These are phyloP conservation scores for Centroberyx gerrardi DNA, from an alignment of 2,797 vertebrate species.

Conservation along the genomic window DNA sequence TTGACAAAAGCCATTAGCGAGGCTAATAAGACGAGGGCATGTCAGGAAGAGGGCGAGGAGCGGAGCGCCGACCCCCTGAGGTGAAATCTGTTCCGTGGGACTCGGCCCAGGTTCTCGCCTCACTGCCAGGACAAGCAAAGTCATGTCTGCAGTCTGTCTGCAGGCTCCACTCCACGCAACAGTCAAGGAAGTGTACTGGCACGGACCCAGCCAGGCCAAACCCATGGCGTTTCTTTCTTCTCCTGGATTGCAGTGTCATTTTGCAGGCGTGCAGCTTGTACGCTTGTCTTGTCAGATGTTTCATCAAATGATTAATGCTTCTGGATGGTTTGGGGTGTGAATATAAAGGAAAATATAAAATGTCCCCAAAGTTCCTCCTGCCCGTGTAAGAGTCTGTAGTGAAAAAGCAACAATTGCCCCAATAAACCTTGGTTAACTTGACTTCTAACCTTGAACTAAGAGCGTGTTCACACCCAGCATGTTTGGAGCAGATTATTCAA, in stretches of 20 bases:
- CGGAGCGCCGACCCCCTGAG: neutral
- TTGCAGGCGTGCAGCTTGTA: neutral
- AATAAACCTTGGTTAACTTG: too few relatives aligned
- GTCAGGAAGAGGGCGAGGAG: conserved; percentile 26
- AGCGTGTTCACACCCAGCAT: too few relatives aligned
- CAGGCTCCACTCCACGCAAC: conserved; percentile 19
- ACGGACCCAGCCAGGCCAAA: conserved; percentile 8
- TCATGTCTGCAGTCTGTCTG: conserved; percentile 54
- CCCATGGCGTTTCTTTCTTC: neutral
- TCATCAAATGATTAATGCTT: neutral
- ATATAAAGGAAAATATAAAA: too few relatives aligned
- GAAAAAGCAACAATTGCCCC: too few relatives aligned
- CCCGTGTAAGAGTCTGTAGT: too few relatives aligned
- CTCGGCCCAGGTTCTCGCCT: conserved; percentile 11
- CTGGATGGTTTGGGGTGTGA: too few relatives aligned
- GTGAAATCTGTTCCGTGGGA: conserved; percentile 14
- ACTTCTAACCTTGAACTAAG: too few relatives aligned
- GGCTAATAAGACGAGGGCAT: conserved; percentile 22
- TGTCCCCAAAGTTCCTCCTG: too few relatives aligned
- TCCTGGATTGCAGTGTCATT: neutral
- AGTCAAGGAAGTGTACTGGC: neutral
- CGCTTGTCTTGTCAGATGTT: neutral
- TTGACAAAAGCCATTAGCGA: conserved; percentile 51
- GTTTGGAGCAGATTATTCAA: too few relatives aligned
- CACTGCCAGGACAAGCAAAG: conserved; percentile 52